Evolutionary conservation across 2,888 invertebrate species (phyloP).

Genomic region (Schizaphis graminum): DNA sequence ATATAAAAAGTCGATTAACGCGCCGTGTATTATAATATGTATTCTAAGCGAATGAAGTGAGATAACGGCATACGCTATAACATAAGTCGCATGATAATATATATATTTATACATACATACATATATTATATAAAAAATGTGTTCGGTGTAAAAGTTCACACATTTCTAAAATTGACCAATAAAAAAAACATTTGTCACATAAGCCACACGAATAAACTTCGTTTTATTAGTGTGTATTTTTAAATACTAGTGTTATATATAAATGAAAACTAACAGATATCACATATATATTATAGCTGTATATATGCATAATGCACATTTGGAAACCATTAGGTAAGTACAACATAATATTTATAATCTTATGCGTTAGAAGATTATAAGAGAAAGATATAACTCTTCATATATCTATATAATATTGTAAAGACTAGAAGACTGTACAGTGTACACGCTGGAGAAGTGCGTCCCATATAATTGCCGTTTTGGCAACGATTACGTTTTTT

Average conservation of each 20-base stretch:
- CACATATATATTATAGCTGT: background rate
- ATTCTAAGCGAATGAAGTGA: background rate
- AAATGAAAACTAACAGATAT: background rate
- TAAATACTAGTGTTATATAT: background rate
- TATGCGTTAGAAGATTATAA: background rate
- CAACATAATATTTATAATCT: background rate
- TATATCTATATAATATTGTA: background rate
- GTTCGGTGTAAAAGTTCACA: constrained; percentile 24
- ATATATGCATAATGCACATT: background rate
- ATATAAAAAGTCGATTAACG: background rate
- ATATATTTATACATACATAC: no score
- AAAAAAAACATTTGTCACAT: background rate
- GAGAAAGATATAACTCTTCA: background rate
- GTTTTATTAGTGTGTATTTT: background rate
- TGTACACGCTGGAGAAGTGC: background rate
- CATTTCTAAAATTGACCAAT: background rate
- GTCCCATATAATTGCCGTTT: background rate
- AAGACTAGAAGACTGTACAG: background rate
- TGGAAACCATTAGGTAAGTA: background rate
- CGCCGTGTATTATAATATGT: background rate
- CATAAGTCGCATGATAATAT: background rate
- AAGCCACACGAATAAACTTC: no score
- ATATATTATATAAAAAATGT: background rate
- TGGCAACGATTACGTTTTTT: background rate
- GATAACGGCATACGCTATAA: background rate